Conservation (phyloP, 2,888 invertebrate species). For the Dyspetes luteomarginatus region DNA sequence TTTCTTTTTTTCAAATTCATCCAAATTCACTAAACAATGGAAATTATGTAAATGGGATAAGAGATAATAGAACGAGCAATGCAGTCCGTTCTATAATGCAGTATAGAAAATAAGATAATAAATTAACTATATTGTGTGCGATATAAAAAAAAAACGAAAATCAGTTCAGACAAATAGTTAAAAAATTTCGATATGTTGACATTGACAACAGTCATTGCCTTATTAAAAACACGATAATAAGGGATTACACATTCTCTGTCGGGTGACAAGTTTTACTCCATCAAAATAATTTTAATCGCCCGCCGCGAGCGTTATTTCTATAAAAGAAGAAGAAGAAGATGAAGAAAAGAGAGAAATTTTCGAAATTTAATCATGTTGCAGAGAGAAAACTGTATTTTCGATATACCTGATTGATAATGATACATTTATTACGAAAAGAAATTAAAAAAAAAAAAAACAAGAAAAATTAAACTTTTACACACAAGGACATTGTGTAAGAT, state of each 20-base stretch:
- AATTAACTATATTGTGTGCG: slow-evolving; percentile 28
- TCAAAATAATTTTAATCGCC: slow-evolving; percentile 56
- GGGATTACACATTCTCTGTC: slow-evolving; percentile 63
- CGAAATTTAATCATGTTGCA: slow-evolving; percentile 67
- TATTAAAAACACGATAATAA: slow-evolving; percentile 70
- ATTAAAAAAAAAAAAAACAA: slow-evolving; percentile 29
- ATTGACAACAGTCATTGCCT: slow-evolving; percentile 69
- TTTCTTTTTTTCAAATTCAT: slow-evolving; percentile 8
- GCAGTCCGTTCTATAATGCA: slow-evolving; percentile 27
- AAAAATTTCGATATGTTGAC: slow-evolving; percentile 68
- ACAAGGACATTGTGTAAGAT: slow-evolving; percentile 23
- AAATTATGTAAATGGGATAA: background rate
- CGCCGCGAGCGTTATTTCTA: slow-evolving; percentile 54
- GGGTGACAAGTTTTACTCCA: slow-evolving; percentile 57
- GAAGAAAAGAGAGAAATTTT: slow-evolving; percentile 54
- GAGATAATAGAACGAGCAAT: slow-evolving; percentile 16
- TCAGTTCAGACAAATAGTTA: slow-evolving; percentile 61
- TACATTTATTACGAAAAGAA: slow-evolving; percentile 46
- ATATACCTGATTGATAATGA: slow-evolving; percentile 61
- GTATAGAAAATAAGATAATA: slow-evolving; percentile 23
- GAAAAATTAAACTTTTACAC: slow-evolving; percentile 17
- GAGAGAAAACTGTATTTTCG: slow-evolving; percentile 66
- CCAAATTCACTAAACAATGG: slow-evolving; percentile 12
- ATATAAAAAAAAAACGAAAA: slow-evolving; percentile 33
- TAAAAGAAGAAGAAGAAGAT: slow-evolving; percentile 39